Conservation (phyloP, 2,888 invertebrate species). For the Eueremaeus valkanovi region DNA sequence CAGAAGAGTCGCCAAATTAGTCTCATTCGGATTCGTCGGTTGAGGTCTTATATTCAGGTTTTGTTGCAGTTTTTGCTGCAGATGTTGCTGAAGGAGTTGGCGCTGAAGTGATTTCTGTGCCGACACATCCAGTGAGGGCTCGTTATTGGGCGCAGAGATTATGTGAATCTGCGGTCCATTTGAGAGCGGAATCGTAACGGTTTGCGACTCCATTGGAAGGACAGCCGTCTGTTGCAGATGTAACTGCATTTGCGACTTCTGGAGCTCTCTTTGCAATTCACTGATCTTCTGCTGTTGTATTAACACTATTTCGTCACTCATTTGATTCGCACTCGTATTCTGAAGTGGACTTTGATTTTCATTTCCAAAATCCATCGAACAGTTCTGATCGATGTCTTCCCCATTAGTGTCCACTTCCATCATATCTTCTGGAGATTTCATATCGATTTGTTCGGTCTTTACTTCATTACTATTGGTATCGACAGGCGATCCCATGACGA, state of each 20-base stretch:
- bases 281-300: constrained; percentile 77
- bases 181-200: constrained; percentile 37
- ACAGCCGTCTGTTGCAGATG: constrained; percentile 42
- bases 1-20: constrained; percentile 17
- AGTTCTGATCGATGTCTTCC: constrained; percentile 7
- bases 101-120: constrained; percentile 54
- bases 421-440: constrained; percentile 12
- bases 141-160: constrained; percentile 42
- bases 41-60: constrained; percentile 30
- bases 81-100: constrained; percentile 60
- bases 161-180: constrained; percentile 45
- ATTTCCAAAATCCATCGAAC: constrained; percentile 18
- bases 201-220: constrained; percentile 29
- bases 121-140: constrained; percentile 48
- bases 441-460: constrained; percentile 23
- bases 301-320: constrained; percentile 40
- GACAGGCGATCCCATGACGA: not conserved
- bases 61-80: constrained; percentile 61
- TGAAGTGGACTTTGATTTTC: not conserved
- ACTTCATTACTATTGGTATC: constrained; percentile 9
- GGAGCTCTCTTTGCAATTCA: constrained; percentile 74
- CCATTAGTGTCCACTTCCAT: constrained; percentile 3
- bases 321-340: not conserved
- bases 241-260: constrained; percentile 55
- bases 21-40: not conserved